A percentile compares a stretch with the other conserved stretches of the same genome.
These are phyloP conservation scores for Diadema setosum DNA, from an alignment of 35 echinoderm and acorn worm genomes.

Conservation along the genomic window DNA sequence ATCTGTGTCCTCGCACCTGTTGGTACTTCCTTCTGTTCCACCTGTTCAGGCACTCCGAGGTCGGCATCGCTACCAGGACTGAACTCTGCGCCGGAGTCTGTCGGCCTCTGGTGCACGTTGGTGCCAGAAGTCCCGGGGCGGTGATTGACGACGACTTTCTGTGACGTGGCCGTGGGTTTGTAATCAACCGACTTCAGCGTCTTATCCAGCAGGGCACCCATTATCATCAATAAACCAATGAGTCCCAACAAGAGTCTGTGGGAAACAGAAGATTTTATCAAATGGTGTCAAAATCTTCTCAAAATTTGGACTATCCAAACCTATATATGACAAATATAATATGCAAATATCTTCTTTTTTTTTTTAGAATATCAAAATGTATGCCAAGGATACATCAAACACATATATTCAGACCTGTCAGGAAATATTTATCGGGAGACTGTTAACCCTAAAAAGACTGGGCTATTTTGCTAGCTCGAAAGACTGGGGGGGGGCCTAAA, in stretches of 20 bases:
- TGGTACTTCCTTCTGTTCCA: neutral
- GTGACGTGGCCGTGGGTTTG: neutral
- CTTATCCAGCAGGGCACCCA: constrained; percentile 20
- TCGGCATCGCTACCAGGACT: neutral
- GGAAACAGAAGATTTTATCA: too few relatives aligned
- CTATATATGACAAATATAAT: neutral
- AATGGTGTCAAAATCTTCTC: too few relatives aligned
- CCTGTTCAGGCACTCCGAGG: neutral
- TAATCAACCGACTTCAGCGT: neutral
- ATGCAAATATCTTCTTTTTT: too few relatives aligned
- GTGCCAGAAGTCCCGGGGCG: neutral
- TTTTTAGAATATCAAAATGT: too few relatives aligned
- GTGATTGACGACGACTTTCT: neutral
- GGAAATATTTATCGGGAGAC: too few relatives aligned
- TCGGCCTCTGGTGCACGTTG: neutral
- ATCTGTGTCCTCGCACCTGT: too few relatives aligned
- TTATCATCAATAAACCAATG: neutral
- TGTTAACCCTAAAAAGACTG: too few relatives aligned
- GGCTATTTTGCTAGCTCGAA: too few relatives aligned
- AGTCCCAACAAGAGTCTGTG: neutral
- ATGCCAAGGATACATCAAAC: too few relatives aligned
- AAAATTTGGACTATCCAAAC: too few relatives aligned
- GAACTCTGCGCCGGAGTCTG: neutral
- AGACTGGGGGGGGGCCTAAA: too few relatives aligned
- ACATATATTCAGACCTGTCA: neutral